Conservation (phyloP, 2,113 vertebrate genomes). For the Chionomys nivalis region DNA sequence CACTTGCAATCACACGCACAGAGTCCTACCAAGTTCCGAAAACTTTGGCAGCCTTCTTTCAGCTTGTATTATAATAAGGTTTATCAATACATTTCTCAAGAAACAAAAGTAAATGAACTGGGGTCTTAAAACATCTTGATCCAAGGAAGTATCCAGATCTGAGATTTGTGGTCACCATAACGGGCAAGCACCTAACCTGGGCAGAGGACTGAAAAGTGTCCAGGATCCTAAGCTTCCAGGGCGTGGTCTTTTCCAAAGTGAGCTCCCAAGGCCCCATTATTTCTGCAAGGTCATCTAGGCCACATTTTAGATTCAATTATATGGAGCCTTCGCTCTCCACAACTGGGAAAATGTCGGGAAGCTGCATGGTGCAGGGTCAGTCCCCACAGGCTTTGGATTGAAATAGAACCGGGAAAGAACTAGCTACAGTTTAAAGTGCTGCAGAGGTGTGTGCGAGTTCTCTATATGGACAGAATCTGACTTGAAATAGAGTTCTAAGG, state of each 20-base stretch:
- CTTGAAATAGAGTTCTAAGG: conserved; percentile 58
- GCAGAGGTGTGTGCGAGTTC: not conserved
- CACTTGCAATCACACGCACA: not conserved
- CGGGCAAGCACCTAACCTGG: not conserved
- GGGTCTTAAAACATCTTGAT: not conserved
- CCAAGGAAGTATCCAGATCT: not conserved
- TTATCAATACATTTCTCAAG: conserved; percentile 7
- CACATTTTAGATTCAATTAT: not conserved
- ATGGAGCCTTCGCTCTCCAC: not conserved
- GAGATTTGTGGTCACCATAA: not conserved
- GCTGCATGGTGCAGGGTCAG: not conserved
- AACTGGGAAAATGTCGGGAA: not conserved
- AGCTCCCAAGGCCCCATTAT: not conserved
- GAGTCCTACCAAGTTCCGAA: not conserved
- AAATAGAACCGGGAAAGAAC: not conserved
- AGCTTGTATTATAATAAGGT: not conserved
- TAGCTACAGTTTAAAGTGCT: not conserved
- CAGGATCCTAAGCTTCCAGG: not conserved
- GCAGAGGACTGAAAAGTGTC: not conserved
- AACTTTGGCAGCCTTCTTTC: not conserved
- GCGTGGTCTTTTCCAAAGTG: not conserved
- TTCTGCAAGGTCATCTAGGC: conserved; percentile 71
- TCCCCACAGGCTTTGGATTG: conserved; percentile 2
- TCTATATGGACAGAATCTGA: not conserved
- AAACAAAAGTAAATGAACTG: conserved; percentile 34